Evolutionary conservation across 2,797 vertebrate genomes (phyloP).

Genomic region (Tragelaphus eurycerus): DNA sequence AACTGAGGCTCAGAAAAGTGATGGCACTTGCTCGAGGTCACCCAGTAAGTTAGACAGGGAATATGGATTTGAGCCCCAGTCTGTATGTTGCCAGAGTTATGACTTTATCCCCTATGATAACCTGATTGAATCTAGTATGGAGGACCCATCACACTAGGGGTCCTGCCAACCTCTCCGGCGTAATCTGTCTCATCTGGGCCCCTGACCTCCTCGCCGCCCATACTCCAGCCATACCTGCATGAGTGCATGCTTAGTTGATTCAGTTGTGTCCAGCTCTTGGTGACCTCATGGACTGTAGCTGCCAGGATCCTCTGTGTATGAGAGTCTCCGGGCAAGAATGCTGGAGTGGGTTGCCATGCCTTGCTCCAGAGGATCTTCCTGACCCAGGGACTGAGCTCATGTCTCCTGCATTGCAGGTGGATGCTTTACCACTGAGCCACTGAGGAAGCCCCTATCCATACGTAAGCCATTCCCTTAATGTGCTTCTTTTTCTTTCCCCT

Average conservation of each 20-base stretch:
- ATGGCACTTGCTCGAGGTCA: neutral
- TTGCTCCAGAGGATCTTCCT: neutral
- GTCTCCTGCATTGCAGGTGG: neutral
- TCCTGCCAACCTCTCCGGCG: neutral
- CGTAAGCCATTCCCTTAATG: neutral
- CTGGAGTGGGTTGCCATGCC: neutral
- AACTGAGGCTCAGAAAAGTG: neutral
- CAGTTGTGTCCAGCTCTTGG: neutral
- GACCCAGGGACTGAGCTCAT: neutral
- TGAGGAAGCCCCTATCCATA: neutral
- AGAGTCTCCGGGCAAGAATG: neutral
- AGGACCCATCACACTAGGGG: neutral
- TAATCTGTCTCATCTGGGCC: neutral
- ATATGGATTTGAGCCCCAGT: neutral
- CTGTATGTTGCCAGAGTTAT: neutral
- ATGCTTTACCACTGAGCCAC: neutral
- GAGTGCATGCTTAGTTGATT: neutral
- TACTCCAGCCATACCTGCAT: neutral
- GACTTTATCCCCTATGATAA: neutral
- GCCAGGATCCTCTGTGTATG: neutral
- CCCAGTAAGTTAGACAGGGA: neutral
- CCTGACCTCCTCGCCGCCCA: accelerated
- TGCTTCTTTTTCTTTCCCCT: neutral
- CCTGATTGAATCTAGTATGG: neutral
- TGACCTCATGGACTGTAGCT: neutral